Conservation (phyloP, 2,113 vertebrate species). For the Aegithalos caudatus region DNA sequence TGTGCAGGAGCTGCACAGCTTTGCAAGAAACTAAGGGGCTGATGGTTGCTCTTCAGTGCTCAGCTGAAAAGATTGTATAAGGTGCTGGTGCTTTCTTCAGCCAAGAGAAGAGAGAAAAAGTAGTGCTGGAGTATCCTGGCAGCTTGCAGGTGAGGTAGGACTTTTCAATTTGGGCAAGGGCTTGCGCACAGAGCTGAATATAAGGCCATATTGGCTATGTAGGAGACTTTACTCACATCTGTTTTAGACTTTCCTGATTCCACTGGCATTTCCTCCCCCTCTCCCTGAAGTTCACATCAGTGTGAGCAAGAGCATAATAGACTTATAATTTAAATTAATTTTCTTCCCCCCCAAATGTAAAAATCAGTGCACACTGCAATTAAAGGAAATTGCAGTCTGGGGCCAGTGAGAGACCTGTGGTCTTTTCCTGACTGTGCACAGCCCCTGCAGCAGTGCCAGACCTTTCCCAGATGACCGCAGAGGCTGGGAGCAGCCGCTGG, state of each 20-base stretch:
- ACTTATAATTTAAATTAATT: not conserved
- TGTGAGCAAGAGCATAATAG: not conserved
- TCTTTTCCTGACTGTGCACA: not conserved
- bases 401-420: not conserved
- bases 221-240: not conserved
- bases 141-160: not conserved
- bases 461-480: not conserved
- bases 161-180: not conserved
- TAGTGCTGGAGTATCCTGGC: not conserved
- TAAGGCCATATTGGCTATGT: not conserved
- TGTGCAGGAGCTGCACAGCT: not conserved
- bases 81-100: not conserved
- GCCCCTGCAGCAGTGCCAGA: not conserved
- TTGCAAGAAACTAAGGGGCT: not conserved
- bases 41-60: not conserved
- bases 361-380: accelerated
- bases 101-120: not conserved
- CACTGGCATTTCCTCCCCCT: not conserved
- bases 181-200: not conserved
- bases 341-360: not conserved
- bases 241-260: not conserved
- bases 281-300: not conserved
- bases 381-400: not conserved
- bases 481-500: not conserved
- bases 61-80: not conserved